Percentiles rank a stretch among this genome's conserved stretches.
These are phyloP conservation scores for Sebastes goodei DNA, from an alignment of 2,797 vertebrate genomes.

Conservation along the genomic window DNA sequence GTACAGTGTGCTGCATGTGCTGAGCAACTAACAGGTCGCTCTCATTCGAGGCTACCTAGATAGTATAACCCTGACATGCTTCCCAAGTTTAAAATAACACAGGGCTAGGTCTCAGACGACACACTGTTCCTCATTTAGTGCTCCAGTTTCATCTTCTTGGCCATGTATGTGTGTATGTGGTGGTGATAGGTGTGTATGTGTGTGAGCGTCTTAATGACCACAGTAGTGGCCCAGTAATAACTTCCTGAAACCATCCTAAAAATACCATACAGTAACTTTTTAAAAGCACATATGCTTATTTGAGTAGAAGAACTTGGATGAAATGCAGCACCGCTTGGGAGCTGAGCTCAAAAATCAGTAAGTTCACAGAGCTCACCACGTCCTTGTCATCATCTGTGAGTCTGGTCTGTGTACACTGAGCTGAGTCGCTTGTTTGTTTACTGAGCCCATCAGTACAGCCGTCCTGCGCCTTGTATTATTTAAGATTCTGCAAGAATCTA, in stretches of 20 bases:
- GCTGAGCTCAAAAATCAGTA: conserved; percentile 34
- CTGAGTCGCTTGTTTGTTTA: conserved; percentile 45
- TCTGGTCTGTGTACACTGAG: conserved; percentile 1
- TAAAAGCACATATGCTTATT: conserved; percentile 42
- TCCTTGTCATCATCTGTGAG: conserved; percentile 19
- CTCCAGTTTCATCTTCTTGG: conserved; percentile 67
- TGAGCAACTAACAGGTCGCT: conserved; percentile 39
- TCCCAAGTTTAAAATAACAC: conserved; percentile 76
- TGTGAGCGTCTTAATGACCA: conserved; percentile 30
- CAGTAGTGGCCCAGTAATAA: conserved; percentile 55
- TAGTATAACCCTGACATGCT: conserved; percentile 79
- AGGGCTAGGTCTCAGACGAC: conserved; percentile 80
- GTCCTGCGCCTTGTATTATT: conserved; percentile 17
- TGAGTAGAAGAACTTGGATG: conserved; percentile 25
- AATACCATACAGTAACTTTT: conserved; percentile 49
- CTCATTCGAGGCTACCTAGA: conserved; percentile 74
- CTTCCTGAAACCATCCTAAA: conserved; percentile 42
- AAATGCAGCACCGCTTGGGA: conserved; percentile 5
- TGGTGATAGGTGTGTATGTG: background rate
- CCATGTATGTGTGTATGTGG: conserved; percentile 18
- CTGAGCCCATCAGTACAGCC: background rate
- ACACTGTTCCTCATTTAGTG: conserved; percentile 70
- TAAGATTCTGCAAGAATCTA: conserved; percentile 7
- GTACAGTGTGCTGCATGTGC: background rate
- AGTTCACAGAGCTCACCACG: conserved; percentile 8